Percentiles rank a stretch among this genome's conserved stretches.
phyloP scores from a whole-genome alignment of 2,113 vertebrate genomes.

The Numida meleagris region DNA sequence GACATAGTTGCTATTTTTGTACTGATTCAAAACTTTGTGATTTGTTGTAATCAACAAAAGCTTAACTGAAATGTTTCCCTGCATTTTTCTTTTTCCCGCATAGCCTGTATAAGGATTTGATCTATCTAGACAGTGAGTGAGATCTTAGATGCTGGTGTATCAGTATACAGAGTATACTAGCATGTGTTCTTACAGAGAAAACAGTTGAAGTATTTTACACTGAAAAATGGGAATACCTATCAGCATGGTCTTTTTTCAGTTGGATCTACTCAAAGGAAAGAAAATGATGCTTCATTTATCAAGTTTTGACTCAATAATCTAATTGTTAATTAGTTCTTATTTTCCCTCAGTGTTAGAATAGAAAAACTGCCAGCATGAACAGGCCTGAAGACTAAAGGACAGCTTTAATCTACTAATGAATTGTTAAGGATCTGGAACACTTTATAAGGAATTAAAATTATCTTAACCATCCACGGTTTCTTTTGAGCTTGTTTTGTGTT shows the following conservation, averaged over 20 bases:
- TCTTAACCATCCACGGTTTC: neutral
- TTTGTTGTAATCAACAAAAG: neutral
- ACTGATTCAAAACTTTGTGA: neutral
- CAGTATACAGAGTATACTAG: neutral
- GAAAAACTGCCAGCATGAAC: accelerated
- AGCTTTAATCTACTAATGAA: neutral
- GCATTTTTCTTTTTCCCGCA: neutral
- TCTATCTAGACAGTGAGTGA: neutral
- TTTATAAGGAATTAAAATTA: neutral
- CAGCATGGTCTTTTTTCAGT: neutral
- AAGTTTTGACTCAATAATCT: neutral
- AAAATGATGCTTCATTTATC: neutral
- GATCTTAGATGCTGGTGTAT: neutral
- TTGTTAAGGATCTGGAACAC: neutral
- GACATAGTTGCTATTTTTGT: neutral
- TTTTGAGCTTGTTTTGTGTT: neutral
- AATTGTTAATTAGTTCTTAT: neutral
- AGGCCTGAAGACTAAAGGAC: neutral
- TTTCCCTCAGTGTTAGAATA: neutral
- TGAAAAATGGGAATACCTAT: neutral
- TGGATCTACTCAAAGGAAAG: neutral
- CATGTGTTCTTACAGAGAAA: neutral
- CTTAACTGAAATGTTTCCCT: neutral
- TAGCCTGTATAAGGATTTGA: neutral
- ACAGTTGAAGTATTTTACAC: neutral